Conservation (phyloP, 37 sponge, comb jelly and placozoan genomes). For the Chondrilla cf. caribensis region DNA sequence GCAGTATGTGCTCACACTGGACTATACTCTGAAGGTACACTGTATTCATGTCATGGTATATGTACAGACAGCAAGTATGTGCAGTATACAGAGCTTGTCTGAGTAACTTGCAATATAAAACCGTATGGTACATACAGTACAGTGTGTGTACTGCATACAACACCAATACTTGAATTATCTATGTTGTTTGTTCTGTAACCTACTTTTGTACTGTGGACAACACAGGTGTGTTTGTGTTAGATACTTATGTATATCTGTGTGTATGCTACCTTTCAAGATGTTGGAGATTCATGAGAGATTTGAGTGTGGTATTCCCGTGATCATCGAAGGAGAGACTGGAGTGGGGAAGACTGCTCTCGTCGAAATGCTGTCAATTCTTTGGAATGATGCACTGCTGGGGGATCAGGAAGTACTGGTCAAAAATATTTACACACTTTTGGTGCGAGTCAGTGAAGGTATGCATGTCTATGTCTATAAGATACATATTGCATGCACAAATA, state of each 20-base stretch:
- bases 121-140: no score
- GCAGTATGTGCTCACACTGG: conserved; percentile 84
- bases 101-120: no score
- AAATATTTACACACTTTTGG: neutral
- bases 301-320: conserved; percentile 65
- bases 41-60: neutral
- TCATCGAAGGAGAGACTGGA: conserved; percentile 73
- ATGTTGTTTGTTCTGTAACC: no score
- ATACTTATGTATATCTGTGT: no score
- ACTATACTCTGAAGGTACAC: conserved; percentile 70
- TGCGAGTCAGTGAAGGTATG: neutral
- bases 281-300: conserved; percentile 59
- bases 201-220: no score
- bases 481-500: no score
- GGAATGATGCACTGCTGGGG: conserved; percentile 31
- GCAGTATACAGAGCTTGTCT: no score
- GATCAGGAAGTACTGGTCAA: neutral
- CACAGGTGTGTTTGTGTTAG: no score
- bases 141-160: no score
- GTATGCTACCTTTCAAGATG: conserved; percentile 44
- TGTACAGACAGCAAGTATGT: no score
- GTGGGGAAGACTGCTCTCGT: conserved; percentile 67
- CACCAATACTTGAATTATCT: no score
- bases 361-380: conserved; percentile 62
- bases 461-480: neutral